Evolutionary conservation across 2,888 invertebrate species (phyloP), one percentile per base, ranked within the genome.

Genomic region (Cheilosia vulpina): DNA sequence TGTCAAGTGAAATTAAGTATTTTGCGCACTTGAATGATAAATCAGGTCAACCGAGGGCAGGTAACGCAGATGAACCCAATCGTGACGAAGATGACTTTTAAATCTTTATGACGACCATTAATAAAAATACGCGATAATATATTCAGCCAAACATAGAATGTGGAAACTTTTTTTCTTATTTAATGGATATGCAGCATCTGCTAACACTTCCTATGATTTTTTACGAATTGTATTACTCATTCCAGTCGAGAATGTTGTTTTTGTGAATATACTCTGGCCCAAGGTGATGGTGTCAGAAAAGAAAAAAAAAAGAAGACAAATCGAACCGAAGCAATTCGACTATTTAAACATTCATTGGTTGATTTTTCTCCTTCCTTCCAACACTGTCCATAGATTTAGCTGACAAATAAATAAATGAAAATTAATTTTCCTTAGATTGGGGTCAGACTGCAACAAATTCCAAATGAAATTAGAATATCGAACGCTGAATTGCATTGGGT

Each of bases 51-150:
- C 7, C 4, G n/a, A 5, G 38, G 11, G 57, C 62, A 62, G 63
- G 43, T 77, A 69, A 53, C 47, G 45, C 24, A 58, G 57, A 38
- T 63, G 53, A 77, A 62, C 17, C 9, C 21, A 31, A 31, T 31
- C 9, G 31, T 31, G 31, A 7, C 2, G 31, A 34, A 21, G 52
- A 38, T 19, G 50, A 24, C 13, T 58, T 52, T 19, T 57, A 19
- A 43, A 45, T 65, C n/a, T 68, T 34, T 69, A 81, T 81, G 80
- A 81, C 68, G 80, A 76, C 55, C 58, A 62, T 76, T 75, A 45
- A 60, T 50, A 52, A 75, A 80, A 69, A 81, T 76, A 69, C 38
- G 50, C 55, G 34, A 62, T 34, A 62, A 68, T 62, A 62, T 80
- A 75, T 75, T 68, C 62, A 76, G 41, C 45, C 62, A 45, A 62